These are phyloP conservation scores for Isoperla grammatica DNA, from an alignment of 2,888 invertebrate species.

Conservation along the genomic window DNA sequence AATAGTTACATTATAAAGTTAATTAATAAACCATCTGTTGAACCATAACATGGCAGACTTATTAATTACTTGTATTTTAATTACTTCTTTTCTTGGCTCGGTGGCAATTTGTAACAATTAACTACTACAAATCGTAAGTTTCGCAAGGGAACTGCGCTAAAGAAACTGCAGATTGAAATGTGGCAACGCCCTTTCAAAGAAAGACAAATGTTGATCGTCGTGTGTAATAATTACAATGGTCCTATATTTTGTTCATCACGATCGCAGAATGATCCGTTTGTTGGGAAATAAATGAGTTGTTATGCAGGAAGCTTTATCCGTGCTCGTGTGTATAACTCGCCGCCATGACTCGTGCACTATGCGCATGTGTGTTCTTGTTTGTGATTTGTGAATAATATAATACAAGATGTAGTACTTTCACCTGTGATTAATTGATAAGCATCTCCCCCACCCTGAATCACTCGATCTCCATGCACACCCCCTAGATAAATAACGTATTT, in stretches of 20 bases:
- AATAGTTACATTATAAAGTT: too few species aligned
- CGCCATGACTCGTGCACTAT: neutral
- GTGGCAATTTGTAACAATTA: too few species aligned
- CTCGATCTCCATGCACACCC: conserved; percentile 1
- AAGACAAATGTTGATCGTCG: neutral
- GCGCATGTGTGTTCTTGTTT: conserved; percentile 9
- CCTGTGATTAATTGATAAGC: conserved; percentile 7
- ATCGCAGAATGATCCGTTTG: neutral
- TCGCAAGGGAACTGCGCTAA: too few species aligned
- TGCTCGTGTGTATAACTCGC: neutral
- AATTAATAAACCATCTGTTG: too few species aligned
- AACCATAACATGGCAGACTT: too few species aligned
- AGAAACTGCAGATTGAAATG: neutral
- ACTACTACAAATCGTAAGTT: too few species aligned
- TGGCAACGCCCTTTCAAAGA: conserved; percentile 5
- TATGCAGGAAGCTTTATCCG: neutral
- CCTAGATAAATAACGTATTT: neutral
- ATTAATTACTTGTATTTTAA: too few species aligned
- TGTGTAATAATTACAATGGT: conserved; percentile 15
- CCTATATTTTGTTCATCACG: conserved; percentile 13
- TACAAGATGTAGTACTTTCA: conserved; percentile 3
- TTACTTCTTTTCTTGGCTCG: too few species aligned
- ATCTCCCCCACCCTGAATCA: conserved; percentile 6
- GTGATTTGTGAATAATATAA: conserved; percentile 2
- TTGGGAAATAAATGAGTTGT: neutral